Evolutionary conservation across 2,113 vertebrate species (phyloP).

Genomic region (Terrapene triunguis): DNA sequence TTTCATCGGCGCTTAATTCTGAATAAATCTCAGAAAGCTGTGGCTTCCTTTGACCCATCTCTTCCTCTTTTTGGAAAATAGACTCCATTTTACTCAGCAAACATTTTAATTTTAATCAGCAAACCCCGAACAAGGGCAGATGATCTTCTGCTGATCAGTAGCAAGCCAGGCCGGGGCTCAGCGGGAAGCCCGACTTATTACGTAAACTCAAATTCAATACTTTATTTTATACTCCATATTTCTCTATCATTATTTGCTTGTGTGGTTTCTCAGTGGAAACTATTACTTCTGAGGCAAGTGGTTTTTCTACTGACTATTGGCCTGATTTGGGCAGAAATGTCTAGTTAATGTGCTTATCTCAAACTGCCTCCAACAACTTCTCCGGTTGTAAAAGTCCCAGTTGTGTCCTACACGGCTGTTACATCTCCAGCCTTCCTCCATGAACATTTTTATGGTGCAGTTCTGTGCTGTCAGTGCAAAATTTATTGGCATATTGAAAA

Average conservation of each 20-base stretch:
- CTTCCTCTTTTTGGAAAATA: not conserved
- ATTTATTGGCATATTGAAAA: not conserved
- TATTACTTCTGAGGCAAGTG: not conserved
- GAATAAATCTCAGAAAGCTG: not conserved
- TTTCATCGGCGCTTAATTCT: not conserved
- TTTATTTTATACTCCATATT: not conserved
- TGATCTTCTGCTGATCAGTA: no score
- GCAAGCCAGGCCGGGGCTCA: not conserved
- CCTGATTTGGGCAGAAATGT: not conserved
- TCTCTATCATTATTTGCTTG: not conserved
- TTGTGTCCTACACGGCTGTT: not conserved
- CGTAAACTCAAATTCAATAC: not conserved
- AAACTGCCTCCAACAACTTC: not conserved
- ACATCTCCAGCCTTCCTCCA: not conserved
- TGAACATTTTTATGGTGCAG: not conserved
- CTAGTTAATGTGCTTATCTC: not conserved
- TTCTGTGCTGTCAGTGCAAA: not conserved
- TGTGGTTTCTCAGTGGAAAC: not conserved
- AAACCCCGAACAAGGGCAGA: not conserved
- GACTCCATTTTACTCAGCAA: not conserved
- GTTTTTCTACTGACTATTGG: not conserved
- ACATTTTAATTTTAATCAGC: not conserved
- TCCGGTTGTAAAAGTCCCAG: not conserved
- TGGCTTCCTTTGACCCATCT: not conserved
- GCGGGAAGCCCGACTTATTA: not conserved